Evolutionary conservation across 1,140 invertebrate genomes (phyloP), one percentile per base, ranked within the genome.

Genomic region (Polypedilum vanderplanki): DNA sequence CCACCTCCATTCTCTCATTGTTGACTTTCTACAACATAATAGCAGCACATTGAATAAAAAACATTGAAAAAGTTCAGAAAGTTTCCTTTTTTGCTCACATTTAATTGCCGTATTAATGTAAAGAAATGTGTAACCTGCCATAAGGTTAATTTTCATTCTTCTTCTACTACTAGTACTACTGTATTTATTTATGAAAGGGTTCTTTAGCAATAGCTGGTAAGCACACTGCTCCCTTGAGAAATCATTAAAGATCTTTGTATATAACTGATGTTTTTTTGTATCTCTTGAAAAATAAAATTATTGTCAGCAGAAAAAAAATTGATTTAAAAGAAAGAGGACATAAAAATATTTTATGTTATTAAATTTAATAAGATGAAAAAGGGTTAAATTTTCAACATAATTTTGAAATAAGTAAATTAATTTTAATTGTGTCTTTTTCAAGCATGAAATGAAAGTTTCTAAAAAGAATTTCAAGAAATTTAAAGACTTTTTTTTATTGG

Each of bases 31-130:
- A 46, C 15, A 12, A 46, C 15, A 15, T 46, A 9, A 46, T 46
- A 15, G 9, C 40, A 41, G 5, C 15, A 46, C 15, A 46, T 46
- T 46, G 15, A 46, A 46, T 33, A 46, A 12, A 12, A 46, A 46
- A 46, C 15, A 46, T 46, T 46, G 9, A 46, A 46, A 46, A 46
- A 46, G 41, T 15, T 46, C 41, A 12, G 41, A 46, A 33, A 33
- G 24, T 33, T 33, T 33, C 24, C 24, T 33, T 33, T 33, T 33
- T 33, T 33, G 24, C 24, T 33, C 10, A 57, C 12, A 57, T 57
- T 57, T 57, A 57, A 57, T 57, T 57, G 46, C 46, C 46, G n/a
- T 57, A 57, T n/a, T 57, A 57, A 57, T 57, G 46, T n/a, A 57
- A 57, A 57, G n/a, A 57, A 57, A 57, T 57, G 46, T 57, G 46